Base-by-base conservation (phyloP, 2,797 vertebrate species). In the Takifugu rubripes region DNA sequence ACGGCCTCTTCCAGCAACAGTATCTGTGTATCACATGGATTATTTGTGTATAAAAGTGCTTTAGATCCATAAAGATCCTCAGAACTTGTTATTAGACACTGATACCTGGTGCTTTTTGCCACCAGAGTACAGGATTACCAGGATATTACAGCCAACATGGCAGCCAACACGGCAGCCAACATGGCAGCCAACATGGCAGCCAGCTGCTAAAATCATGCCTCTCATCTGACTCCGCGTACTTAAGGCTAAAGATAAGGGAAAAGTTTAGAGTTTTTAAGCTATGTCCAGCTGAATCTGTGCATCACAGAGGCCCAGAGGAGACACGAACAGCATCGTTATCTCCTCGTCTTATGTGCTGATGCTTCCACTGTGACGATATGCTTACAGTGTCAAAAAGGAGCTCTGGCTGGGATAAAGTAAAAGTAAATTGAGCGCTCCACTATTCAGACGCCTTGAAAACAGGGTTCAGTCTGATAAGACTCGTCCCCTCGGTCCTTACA, bases 261-360 rank as follows among this genome's bases (percentile, higher is more conserved):
- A 14, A 14, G 4, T 7, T 29, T 29, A 26, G 29, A 64, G 56
- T 55, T 60, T 12, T 17, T 52, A 2, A 66, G 43, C 40, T 46
- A 59, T 6, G 54, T 48, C 61, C 6, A 59, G 54, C 31, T 57
- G 29, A 68, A 49, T 56, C 51, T 60, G 70, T 77, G 51, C 53
- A 59, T 75, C 58, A 73, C 42, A 60, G 60, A 59, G 24, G 45
- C 70, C 70, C 51, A 49, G 51, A 73, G 65, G 53, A 77, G 44
- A 65, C 68, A 70, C 77, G 69, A 77, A 33, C 62, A 77, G 67
- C 80, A 82, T 77, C 72, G 75, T 64, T 66, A 78, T 78, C 62
- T 69, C 49, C 52, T 63, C 56, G 48, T 71, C 36, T 56, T 53
- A 61, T 56, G 47, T 77, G 81, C 77, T 81, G 73, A 85, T 75